Evolutionary conservation across 1,140 invertebrate species (phyloP), one percentile per base, ranked within the genome.

Genomic region (Proctacanthus coquilletti): DNA sequence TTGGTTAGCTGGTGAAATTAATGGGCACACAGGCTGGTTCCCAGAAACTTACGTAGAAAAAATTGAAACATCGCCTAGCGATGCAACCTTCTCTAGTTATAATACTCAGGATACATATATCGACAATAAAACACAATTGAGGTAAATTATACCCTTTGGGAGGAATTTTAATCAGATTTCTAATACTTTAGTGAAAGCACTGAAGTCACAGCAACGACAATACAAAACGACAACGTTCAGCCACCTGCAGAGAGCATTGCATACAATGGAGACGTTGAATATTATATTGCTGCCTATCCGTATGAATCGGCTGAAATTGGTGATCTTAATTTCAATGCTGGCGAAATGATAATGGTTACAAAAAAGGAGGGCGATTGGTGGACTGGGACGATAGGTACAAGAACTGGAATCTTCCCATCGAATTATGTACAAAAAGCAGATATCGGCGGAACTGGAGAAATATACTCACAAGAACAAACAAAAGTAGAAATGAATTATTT

Each of bases 321-420:
- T 6, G 95, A 98, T 67, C 65, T 98, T 21, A 80, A 68, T 32
- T 96, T 98, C 57, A 77, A 84, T 47, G 82, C 80, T 38, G 91
- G 91, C 2, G 93, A 98, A 60, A 69, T 84, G 39, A 83, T 98
- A 37, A 65, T 77, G 42, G 88, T 95, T 1, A 72, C 74, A 4
- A 80, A 91, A 45, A 80, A 84, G 45, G 88, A 95, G 44, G 92
- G 89, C 5, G 92, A 98, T 54, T 98, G 94, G 94, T 98, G 94
- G 94, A 95, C 91, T 8, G 95, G 95, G 23, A 74, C 72, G 34
- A 78, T 94, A 46, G 85, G 75, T 27, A 77, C 23, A 48, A 75
- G 77, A 43, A 74, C 69, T 10, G 95, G 95, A 15, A 92, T 98
- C 43, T 98, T 98, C 63, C 95, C 95, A 1, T 86, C 81, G 1